A percentile compares a stretch with the other conserved stretches of the same genome.
These are phyloP conservation scores for Punctoribates punctum DNA, from an alignment of 2,888 invertebrate species.

Conservation along the genomic window DNA sequence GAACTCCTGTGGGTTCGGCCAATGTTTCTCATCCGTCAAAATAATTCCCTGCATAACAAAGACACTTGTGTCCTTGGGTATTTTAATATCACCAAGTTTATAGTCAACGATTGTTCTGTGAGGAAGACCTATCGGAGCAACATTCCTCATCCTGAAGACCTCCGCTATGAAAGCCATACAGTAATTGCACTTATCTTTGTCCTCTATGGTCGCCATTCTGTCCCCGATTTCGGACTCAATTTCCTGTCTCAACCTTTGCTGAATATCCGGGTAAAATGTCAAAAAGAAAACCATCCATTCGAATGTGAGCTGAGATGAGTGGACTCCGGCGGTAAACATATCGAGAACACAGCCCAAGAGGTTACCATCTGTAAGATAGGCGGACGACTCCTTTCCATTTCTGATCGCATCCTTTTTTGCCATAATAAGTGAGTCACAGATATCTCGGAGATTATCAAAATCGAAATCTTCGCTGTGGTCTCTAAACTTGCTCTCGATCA, in stretches of 20 bases:
- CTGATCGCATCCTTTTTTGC: not conserved
- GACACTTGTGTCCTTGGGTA: slow-evolving; percentile 5
- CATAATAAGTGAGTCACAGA: not conserved
- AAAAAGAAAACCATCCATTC: not conserved
- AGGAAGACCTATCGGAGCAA: not conserved
- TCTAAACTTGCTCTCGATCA: not conserved
- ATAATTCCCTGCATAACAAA: not conserved
- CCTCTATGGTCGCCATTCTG: not conserved
- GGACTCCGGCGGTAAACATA: not conserved
- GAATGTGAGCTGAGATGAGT: not conserved
- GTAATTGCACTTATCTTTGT: not conserved
- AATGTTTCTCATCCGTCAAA: not conserved
- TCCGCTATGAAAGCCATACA: slow-evolving; percentile 18
- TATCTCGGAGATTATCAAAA: not conserved
- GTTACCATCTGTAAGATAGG: not conserved
- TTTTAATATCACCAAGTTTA: not conserved
- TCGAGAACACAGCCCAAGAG: not conserved
- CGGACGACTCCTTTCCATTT: not conserved
- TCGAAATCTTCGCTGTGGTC: not conserved
- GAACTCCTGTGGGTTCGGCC: slow-evolving; percentile 11
- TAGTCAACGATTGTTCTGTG: not conserved
- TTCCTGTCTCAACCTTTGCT: not conserved
- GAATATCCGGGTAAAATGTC: not conserved
- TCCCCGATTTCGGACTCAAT: slow-evolving; percentile 21
- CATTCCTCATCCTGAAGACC: not conserved